These are phyloP conservation scores for Coluber constrictor DNA, from an alignment of 2,797 vertebrate genomes.

Conservation along the genomic window DNA sequence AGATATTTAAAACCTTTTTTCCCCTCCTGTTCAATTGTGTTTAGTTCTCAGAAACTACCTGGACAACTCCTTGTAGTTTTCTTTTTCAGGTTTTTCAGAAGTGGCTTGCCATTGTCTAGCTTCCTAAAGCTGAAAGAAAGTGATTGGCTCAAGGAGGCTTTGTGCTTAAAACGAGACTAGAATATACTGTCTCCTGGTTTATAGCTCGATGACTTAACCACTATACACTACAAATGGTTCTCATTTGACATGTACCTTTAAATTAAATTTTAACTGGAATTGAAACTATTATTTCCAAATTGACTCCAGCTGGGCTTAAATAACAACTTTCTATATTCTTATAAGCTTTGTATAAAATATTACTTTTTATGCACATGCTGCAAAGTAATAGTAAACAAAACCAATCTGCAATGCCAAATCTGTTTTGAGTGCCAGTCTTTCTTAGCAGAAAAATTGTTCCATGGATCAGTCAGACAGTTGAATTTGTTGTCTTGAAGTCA, in stretches of 20 bases:
- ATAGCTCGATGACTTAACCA: neutral
- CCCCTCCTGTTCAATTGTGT: neutral
- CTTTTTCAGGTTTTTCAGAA: neutral
- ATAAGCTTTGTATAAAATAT: neutral
- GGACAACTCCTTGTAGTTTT: neutral
- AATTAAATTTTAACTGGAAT: neutral
- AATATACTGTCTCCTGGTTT: neutral
- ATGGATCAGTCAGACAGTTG: neutral
- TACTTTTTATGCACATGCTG: neutral
- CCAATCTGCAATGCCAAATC: neutral
- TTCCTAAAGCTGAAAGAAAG: neutral
- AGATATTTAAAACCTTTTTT: neutral
- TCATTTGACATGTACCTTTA: neutral
- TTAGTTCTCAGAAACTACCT: neutral
- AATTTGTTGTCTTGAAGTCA: neutral
- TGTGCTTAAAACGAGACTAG: neutral
- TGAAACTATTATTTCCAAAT: neutral
- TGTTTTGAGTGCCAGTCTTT: neutral
- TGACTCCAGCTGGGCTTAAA: neutral
- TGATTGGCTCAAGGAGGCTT: neutral
- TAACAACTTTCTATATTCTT: neutral
- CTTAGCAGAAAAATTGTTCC: neutral
- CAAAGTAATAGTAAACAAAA: neutral
- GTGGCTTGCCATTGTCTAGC: neutral
- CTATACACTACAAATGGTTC: neutral